Percentiles rank a stretch among this genome's conserved stretches.
Evolutionary conservation across 2,888 invertebrate species (phyloP).

Genomic region (Argyra leucocephala): DNA sequence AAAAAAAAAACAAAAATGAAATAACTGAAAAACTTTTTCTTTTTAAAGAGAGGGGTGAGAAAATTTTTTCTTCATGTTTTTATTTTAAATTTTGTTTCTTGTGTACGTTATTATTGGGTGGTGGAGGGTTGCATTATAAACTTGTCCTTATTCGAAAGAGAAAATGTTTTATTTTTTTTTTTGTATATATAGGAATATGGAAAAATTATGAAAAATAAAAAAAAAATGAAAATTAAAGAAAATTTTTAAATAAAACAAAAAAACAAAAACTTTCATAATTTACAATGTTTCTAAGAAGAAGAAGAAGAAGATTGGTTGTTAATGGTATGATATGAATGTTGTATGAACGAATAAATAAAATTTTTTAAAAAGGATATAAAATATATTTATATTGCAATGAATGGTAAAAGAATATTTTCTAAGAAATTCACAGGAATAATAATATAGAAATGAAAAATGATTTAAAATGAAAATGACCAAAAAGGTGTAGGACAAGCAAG

Average conservation of each 20-base stretch:
- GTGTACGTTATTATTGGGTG: neutral
- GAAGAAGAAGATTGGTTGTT: neutral
- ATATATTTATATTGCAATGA: too few species aligned
- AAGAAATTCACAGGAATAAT: too few species aligned
- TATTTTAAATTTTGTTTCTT: neutral
- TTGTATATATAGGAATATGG: neutral
- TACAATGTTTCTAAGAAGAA: neutral
- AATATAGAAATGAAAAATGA: too few species aligned
- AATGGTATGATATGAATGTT: too few species aligned
- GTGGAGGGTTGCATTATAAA: too few species aligned
- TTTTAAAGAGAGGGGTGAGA: neutral
- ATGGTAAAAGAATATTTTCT: too few species aligned
- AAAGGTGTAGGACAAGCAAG: too few species aligned
- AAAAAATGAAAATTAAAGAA: neutral
- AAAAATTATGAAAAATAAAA: constrained; percentile 3
- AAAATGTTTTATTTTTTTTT: too few species aligned
- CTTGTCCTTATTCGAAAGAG: neutral
- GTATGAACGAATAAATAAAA: too few species aligned
- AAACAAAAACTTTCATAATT: neutral
- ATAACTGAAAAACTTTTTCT: neutral
- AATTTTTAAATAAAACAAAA: neutral
- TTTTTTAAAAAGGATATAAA: too few species aligned
- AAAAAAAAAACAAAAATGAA: neutral
- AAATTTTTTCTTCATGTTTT: neutral
- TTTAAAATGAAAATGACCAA: too few species aligned